Evolutionary conservation across 1,140 invertebrate species (phyloP), one percentile per base, ranked within the genome.

Genomic region (Drosophila ohnishii): DNA sequence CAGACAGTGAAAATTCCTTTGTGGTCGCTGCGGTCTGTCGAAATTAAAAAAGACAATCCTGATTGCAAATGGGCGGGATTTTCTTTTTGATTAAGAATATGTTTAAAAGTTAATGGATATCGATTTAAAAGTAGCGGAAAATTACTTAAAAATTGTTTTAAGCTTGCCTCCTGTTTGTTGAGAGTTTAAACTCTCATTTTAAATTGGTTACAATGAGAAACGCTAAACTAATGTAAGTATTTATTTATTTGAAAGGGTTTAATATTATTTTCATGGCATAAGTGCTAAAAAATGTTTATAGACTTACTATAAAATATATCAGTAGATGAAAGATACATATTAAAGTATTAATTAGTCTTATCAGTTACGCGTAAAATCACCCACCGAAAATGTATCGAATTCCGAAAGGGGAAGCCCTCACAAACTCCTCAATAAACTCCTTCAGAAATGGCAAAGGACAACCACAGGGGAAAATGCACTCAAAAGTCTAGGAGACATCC

Each of bases 381-480:
- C 44, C 37, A 25, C 6, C 1, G 8, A 32, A 47, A 85, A 63
- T 63, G 72, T 59, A 81, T 75, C 53, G 51, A 70, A 75, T 67
- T 71, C 16, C 42, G 2, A 34, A 28, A 10, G 8, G 9, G 4
- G 2, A 1, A 22, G 2, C 22, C 19, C 13, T 22, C 19, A 16
- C 13, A 53, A 53, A 22, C 53, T 40, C 9, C 51, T 44, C 64
- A 78, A 78, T 72, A 45, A 60, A 76, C 62, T 55, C 57, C 40
- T 57, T 47, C 16, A 72, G 48, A 37, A 50, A 51, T 28, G 30
- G 48, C n/a, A 59, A 55, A 66, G 40, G 30, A 47, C 67, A 42
- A 60, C 55, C 85, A 55, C 67, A 83, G 44, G 32, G 50, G 61
- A 70, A 84, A 79, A 88, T 86, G 84, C 80, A 88, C 84, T 87